Percentiles rank a stretch among this genome's conserved stretches.
Evolutionary conservation across 37 sponge, comb jelly and placozoan genomes (phyloP).

Genomic region (Spongilla lacustris): DNA sequence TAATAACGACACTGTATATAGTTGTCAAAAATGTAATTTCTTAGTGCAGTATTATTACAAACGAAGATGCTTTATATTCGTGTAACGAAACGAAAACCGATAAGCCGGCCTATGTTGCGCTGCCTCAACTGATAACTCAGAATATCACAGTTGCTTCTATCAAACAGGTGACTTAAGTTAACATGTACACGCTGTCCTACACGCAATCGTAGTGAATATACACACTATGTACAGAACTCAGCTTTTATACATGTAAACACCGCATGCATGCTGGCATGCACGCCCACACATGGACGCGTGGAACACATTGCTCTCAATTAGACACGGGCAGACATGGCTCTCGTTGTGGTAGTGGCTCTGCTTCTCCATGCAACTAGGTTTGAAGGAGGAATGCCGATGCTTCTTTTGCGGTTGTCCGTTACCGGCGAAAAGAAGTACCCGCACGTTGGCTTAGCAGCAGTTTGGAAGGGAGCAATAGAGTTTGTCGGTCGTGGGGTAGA

Average conservation of each 20-base stretch:
- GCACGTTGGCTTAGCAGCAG: constrained; percentile 80
- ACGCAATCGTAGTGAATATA: neutral
- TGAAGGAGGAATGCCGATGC: constrained; percentile 72
- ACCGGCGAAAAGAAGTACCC: constrained; percentile 73
- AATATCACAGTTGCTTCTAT: no score
- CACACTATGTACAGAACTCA: neutral
- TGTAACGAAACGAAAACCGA: no score
- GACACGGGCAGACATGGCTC: constrained; percentile 16
- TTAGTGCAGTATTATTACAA: no score
- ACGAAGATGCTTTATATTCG: no score
- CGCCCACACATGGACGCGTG: no score
- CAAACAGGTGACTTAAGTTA: no score
- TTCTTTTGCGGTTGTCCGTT: constrained; percentile 72
- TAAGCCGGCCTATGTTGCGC: no score
- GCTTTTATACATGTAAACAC: neutral
- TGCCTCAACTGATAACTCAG: no score
- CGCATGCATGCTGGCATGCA: no score
- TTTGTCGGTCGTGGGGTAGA: constrained; percentile 10
- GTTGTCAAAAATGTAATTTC: no score
- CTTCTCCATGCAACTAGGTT: constrained; percentile 80
- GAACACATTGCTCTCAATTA: neutral
- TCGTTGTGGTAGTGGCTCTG: neutral
- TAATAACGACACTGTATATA: no score
- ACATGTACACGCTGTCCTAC: no score
- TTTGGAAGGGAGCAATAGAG: constrained; percentile 77